phyloP scores from a whole-genome alignment of 2,113 vertebrate species.

The Tragelaphus scriptus region DNA sequence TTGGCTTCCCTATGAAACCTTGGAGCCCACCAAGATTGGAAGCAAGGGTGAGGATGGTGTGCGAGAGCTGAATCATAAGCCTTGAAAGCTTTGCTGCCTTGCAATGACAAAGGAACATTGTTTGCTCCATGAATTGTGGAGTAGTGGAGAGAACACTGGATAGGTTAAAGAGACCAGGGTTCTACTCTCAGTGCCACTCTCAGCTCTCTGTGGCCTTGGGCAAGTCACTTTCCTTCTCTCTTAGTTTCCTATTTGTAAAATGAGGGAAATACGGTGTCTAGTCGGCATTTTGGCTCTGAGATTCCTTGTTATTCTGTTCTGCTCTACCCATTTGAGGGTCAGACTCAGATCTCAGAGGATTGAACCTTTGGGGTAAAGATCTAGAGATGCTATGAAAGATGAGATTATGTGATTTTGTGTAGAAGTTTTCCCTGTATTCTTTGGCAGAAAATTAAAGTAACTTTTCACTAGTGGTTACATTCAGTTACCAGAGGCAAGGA shows the following conservation, averaged over 20 bases:
- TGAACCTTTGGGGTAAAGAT: background rate
- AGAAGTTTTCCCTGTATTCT: conserved; percentile 12
- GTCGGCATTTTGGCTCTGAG: background rate
- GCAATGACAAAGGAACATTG: background rate
- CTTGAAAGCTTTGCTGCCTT: background rate
- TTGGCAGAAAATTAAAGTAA: conserved; percentile 22
- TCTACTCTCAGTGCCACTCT: conserved; percentile 3
- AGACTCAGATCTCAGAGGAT: background rate
- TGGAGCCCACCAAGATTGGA: background rate
- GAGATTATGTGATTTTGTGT: background rate
- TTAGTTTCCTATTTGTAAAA: conserved; percentile 6
- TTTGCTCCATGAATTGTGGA: background rate
- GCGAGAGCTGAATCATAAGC: background rate
- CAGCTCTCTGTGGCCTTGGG: background rate
- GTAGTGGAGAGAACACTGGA: background rate
- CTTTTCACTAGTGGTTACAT: background rate
- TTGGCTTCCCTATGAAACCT: background rate
- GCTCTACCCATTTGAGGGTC: background rate
- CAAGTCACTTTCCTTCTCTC: conserved; percentile 22
- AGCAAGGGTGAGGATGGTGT: background rate
- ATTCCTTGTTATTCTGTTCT: background rate
- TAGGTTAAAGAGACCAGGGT: background rate
- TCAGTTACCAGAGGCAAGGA: conserved; percentile 14
- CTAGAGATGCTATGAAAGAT: background rate
- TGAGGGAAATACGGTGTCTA: background rate